Percentiles rank a stretch among this genome's conserved stretches.
These are phyloP conservation scores for Nansenia antarctica DNA, from an alignment of 2,113 vertebrate species.

Conservation along the genomic window DNA sequence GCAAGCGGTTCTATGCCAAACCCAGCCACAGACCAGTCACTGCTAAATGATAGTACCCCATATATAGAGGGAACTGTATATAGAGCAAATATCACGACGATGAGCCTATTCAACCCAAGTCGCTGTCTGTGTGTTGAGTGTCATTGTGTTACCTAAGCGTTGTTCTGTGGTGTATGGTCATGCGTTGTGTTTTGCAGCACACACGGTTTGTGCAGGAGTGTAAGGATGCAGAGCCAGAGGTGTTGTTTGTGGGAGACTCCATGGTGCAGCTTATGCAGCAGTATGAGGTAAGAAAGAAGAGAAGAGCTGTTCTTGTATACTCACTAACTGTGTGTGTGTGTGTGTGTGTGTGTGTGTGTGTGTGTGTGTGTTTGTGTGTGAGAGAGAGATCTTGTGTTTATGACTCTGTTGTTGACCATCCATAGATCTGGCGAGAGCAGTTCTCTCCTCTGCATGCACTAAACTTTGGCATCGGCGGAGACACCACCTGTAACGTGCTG, in stretches of 20 bases:
- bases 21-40: background rate
- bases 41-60: background rate
- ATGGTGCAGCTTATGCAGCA: slow-evolving; percentile 97
- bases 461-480: slow-evolving; percentile 95
- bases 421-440: slow-evolving; percentile 91
- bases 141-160: background rate
- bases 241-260: slow-evolving; percentile 95
- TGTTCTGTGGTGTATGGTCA: background rate
- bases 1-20: background rate
- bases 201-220: slow-evolving; percentile 75
- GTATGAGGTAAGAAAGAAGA: slow-evolving; percentile 79
- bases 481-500: slow-evolving; percentile 93
- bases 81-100: too few relatives aligned
- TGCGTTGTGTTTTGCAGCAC: slow-evolving; percentile 57
- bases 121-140: background rate
- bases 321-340: background rate
- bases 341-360: background rate
- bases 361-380: background rate
- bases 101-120: too few relatives aligned
- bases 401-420: background rate
- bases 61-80: background rate
- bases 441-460: slow-evolving; percentile 96
- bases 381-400: too few relatives aligned
- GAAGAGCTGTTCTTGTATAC: background rate
- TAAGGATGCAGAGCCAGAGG: slow-evolving; percentile 77